Evolutionary conservation across 1,140 invertebrate genomes (phyloP).

Genomic region (Hermatobates lingyangjiaoensis): DNA sequence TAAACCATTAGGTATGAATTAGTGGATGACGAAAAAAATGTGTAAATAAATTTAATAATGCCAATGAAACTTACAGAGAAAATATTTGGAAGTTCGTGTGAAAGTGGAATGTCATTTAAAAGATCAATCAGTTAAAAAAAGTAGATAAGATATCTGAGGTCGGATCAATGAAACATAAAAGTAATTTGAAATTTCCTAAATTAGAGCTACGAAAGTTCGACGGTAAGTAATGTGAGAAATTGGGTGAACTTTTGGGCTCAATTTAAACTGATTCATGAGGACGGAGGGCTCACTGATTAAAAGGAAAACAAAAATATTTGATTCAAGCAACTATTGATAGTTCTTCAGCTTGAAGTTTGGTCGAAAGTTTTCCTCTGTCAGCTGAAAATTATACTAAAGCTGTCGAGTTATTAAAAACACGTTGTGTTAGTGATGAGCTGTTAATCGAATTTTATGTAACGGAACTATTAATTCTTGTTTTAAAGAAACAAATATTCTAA

Average conservation of each 20-base stretch:
- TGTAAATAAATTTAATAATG: no score
- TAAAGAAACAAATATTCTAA: no score
- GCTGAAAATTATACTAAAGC: constrained; percentile 14
- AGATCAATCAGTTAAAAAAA: no score
- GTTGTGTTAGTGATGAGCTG: constrained; percentile 15
- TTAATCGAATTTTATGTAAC: constrained; percentile 18
- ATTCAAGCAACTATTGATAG: constrained; percentile 4
- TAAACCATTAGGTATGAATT: no score
- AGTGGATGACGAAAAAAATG: no score
- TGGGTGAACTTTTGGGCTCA: constrained; percentile 16
- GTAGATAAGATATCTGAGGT: neutral
- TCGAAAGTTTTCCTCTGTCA: constrained; percentile 7
- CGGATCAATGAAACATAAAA: neutral
- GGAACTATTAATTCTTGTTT: constrained; percentile 16
- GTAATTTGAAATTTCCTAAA: neutral
- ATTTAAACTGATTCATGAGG: constrained; percentile 10
- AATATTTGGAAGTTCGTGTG: no score
- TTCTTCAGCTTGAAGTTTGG: constrained; percentile 2
- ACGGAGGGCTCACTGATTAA: no score
- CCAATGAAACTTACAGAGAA: no score
- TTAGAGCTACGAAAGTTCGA: constrained; percentile 8
- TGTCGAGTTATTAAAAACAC: constrained; percentile 11
- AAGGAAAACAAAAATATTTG: constrained; percentile 13
- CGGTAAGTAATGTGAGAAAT: constrained; percentile 15
- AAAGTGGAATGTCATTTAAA: no score